phyloP scores from a whole-genome alignment of 2,888 invertebrate genomes.

The Dasysyrphus tricinctus region DNA sequence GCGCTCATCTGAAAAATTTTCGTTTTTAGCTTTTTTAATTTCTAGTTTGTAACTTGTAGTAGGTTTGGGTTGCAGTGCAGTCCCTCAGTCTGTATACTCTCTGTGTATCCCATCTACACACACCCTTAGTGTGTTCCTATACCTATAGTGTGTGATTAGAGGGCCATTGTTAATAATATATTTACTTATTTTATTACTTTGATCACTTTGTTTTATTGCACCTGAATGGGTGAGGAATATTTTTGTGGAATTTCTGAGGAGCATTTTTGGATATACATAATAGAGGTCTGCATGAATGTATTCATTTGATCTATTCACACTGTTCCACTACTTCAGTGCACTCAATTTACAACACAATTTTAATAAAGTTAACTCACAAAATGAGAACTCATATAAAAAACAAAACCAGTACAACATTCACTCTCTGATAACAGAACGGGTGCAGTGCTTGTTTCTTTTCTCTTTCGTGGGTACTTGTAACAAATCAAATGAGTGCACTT shows the following conservation, averaged over 20 bases:
- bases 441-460: too few relatives aligned
- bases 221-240: conserved; percentile 36
- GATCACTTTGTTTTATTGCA: conserved; percentile 53
- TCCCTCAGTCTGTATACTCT: neutral
- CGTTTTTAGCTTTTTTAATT: conserved; percentile 78
- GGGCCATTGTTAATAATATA: conserved; percentile 63
- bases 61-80: conserved; percentile 15
- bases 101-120: neutral
- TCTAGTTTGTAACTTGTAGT: conserved; percentile 64
- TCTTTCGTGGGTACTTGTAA: too few relatives aligned
- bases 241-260: conserved; percentile 1
- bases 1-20: conserved; percentile 83
- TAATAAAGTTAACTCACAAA: too few relatives aligned
- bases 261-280: conserved; percentile 16
- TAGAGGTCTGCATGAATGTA: too few relatives aligned
- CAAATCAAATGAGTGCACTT: too few relatives aligned
- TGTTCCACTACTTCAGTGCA: too few relatives aligned
- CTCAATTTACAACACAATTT: too few relatives aligned
- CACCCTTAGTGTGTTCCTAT: neutral
- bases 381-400: too few relatives aligned
- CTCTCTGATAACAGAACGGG: too few relatives aligned
- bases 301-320: too few relatives aligned
- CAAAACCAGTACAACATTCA: too few relatives aligned
- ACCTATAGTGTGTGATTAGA: conserved; percentile 36
- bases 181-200: conserved; percentile 32